Evolutionary conservation across 2,113 vertebrate genomes (phyloP).

Genomic region (Fulmarus glacialis): DNA sequence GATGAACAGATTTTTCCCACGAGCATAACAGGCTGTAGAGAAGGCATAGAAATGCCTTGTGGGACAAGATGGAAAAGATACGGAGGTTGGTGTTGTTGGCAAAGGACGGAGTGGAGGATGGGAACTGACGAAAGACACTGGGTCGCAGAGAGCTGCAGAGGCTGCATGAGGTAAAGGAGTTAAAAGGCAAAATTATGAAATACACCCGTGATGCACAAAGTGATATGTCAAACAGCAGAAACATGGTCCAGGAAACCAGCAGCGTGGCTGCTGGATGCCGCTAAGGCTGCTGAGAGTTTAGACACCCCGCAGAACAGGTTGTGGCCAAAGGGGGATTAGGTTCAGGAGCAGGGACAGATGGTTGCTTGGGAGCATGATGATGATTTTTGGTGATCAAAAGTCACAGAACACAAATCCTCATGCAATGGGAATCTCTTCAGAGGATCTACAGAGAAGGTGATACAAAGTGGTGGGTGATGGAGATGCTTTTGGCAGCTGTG

Average conservation of each 20-base stretch:
- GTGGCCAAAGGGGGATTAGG: neutral
- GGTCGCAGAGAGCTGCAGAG: neutral
- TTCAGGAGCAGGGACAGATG: neutral
- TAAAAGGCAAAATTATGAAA: neutral
- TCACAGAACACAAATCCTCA: neutral
- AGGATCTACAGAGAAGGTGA: neutral
- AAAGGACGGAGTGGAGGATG: neutral
- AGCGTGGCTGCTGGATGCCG: neutral
- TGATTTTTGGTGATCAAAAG: neutral
- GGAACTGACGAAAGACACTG: neutral
- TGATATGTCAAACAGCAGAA: neutral
- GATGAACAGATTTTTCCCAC: constrained; percentile 31
- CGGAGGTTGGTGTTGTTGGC: neutral
- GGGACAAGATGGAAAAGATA: constrained; percentile 23
- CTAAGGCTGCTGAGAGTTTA: neutral
- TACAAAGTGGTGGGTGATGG: neutral
- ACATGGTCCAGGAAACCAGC: neutral
- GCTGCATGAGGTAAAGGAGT: neutral
- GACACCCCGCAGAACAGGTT: neutral
- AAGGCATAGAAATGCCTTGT: constrained; percentile 14
- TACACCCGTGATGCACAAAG: neutral
- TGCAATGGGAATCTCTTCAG: neutral
- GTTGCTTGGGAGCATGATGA: neutral
- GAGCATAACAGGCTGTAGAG: neutral
- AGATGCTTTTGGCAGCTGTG: neutral